phyloP scores from a whole-genome alignment of 2,888 invertebrate genomes.

The Xestobium rufovillosum region DNA sequence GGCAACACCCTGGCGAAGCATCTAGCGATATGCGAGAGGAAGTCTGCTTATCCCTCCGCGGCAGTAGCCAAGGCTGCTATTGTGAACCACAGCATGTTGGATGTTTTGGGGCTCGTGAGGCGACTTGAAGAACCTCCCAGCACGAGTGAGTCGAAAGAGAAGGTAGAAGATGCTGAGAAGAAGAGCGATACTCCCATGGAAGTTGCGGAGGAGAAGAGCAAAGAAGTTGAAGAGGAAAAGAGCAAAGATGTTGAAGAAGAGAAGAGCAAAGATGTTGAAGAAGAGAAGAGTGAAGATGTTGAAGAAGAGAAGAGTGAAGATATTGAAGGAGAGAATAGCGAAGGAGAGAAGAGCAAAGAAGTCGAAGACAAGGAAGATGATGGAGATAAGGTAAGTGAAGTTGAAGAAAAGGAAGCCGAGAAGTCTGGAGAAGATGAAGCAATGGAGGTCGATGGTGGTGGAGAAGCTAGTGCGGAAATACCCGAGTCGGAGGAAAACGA shows the following conservation, averaged over 20 bases:
- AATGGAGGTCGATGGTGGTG: conserved; percentile 6
- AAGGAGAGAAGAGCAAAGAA: conserved; percentile 8
- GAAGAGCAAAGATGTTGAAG: conserved; percentile 12
- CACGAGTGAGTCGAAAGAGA: conserved; percentile 5
- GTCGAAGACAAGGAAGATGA: conserved; percentile 9
- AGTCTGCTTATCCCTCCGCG: conserved; percentile 62
- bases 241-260: conserved; percentile 9
- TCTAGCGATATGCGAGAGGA: conserved; percentile 63
- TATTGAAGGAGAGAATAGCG: conserved; percentile 12
- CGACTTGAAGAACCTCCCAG: conserved; percentile 43
- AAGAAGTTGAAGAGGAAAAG: conserved; percentile 8
- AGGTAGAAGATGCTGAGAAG: conserved; percentile 8
- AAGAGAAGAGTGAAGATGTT: conserved; percentile 4
- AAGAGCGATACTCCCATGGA: no score
- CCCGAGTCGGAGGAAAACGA: background rate
- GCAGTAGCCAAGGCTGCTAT: conserved; percentile 57
- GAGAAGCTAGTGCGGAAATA: conserved; percentile 5
- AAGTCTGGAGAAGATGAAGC: conserved; percentile 10
- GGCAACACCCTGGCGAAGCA: conserved; percentile 59
- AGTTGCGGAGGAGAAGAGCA: conserved; percentile 7
- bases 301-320: conserved; percentile 7
- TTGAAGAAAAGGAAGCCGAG: conserved; percentile 10
- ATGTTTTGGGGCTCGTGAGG: conserved; percentile 51
- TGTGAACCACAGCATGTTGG: conserved; percentile 51
- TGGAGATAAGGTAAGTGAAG: conserved; percentile 16